Evolutionary conservation across 2,888 invertebrate genomes (phyloP), one percentile per base, ranked within the genome.

Genomic region (Lasioglossum malachurum): DNA sequence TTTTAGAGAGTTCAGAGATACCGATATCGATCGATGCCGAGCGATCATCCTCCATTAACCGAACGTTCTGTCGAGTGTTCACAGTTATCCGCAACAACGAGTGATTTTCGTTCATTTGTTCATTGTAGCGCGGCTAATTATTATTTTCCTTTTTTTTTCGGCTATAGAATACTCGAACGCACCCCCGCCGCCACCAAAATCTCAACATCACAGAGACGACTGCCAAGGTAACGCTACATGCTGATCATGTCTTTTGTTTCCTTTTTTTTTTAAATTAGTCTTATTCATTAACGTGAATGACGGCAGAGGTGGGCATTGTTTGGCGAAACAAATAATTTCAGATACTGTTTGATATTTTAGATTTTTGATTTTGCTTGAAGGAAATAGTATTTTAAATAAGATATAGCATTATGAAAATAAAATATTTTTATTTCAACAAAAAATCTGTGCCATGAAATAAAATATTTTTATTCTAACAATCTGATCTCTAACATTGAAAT

Each of bases 141-240:
- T 92, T 93, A 86, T 92, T 93, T 92, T 92, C 80, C 77, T 91
- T 92, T 90, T 90, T 90, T 82, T 92, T 93, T 90, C 87, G 89
- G 89, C 90, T 92, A 92, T 95, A 95, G 95, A 95, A 93, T 95
- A 95, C 94, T 92, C 94, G 94, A 95, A 93, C 92, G 94, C 94
- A 93, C 95, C 95, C 90, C 95, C 94, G 91, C 95, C 95, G 90
- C 95, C 95, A 86, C 95, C 95, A 92, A 95, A 95, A 95, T 94
- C 94, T 92, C 95, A 94, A 90, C 94, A 95, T 93, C 94, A 92
- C 94, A 94, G 93, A 93, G 93, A 94, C 93, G 94, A 94, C 89
- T 93, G 93, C 86, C 95, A 94, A 95, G 95, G 95, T 95, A 95
- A 95, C 92, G 89, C 82, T 81, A 86, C 16, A 76, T 60, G 87